phyloP scores from a whole-genome alignment of 1,140 invertebrate genomes.

The Cydia pomonella region DNA sequence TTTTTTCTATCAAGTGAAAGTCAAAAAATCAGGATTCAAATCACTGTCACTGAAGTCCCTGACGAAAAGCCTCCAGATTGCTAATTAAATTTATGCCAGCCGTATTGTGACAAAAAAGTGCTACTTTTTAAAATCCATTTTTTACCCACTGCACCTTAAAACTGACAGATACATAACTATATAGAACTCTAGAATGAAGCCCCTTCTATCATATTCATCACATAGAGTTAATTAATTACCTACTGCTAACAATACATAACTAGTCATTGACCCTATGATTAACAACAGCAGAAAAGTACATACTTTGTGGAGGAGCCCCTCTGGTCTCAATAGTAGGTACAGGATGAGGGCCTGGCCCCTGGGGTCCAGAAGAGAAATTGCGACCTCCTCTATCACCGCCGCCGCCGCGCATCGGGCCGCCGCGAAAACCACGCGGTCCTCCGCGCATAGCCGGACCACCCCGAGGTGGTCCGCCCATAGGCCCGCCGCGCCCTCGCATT shows the following conservation, averaged over 20 bases:
- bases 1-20: too few relatives aligned
- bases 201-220: background rate
- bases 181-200: too few relatives aligned
- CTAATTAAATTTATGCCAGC: too few relatives aligned
- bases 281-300: slow-evolving; percentile 32
- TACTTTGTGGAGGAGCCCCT: slow-evolving; percentile 68
- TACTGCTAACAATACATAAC: too few relatives aligned
- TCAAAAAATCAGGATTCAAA: too few relatives aligned
- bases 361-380: slow-evolving; percentile 68
- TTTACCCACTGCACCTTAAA: too few relatives aligned
- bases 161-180: background rate
- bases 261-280: background rate
- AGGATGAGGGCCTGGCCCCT: slow-evolving; percentile 76
- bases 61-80: too few relatives aligned
- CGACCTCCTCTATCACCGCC: slow-evolving; percentile 65
- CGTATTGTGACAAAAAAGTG: too few relatives aligned
- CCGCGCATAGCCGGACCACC: slow-evolving; percentile 57
- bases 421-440: slow-evolving; percentile 64
- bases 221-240: background rate
- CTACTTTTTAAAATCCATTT: too few relatives aligned
- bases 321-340: slow-evolving; percentile 77
- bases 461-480: slow-evolving; percentile 43
- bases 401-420: slow-evolving; percentile 66
- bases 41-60: too few relatives aligned
- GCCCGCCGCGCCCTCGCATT: slow-evolving; percentile 68